Percentiles rank a stretch among this genome's conserved stretches.
These are phyloP conservation scores for Chlamydotis undulata DNA, from an alignment of 2,113 vertebrate genomes.

Conservation along the genomic window DNA sequence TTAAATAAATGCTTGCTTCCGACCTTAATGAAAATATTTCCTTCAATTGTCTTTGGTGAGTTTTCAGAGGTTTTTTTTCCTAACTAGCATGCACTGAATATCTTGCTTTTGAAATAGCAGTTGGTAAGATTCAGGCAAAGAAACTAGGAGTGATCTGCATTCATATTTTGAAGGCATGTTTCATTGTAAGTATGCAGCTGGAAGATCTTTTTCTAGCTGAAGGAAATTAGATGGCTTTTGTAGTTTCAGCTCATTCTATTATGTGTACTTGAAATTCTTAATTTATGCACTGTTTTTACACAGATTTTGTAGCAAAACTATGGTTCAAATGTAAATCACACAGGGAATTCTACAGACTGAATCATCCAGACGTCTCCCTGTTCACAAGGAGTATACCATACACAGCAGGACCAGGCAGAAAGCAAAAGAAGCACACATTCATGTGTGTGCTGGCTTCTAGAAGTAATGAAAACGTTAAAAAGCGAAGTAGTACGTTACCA, in stretches of 20 bases:
- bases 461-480: background rate
- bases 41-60: background rate
- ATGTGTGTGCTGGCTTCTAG: background rate
- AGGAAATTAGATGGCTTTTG: background rate
- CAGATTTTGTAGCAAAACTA: background rate
- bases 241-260: background rate
- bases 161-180: background rate
- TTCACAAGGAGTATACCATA: background rate
- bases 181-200: background rate
- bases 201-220: background rate
- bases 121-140: background rate
- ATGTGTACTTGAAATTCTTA: background rate
- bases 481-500: background rate
- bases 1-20: background rate
- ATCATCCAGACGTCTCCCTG: background rate
- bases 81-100: background rate
- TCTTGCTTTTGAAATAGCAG: background rate
- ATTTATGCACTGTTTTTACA: background rate
- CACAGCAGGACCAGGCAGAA: background rate
- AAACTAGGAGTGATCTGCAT: background rate
- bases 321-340: background rate
- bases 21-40: background rate
- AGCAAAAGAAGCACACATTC: background rate
- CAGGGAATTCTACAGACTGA: background rate
- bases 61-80: background rate